Base-by-base conservation (phyloP, 2,113 vertebrate species). In the Prolemur simus region DNA sequence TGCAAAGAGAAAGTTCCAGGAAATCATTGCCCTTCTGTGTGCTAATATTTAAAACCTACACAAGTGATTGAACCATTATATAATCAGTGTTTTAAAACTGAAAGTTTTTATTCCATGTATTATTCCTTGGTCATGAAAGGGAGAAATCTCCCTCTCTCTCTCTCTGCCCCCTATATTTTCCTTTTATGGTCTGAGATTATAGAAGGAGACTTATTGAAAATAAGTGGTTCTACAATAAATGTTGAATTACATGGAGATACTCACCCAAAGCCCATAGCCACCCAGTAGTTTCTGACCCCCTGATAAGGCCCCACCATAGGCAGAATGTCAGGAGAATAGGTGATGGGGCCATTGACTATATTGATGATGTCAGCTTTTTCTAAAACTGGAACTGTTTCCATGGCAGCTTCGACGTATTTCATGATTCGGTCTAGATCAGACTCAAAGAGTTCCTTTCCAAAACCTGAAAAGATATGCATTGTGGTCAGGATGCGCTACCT, bases 381-480 rank as follows among this genome's bases (percentile, higher is more conserved):
- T 94, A 99, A 98, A 93, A 99, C 98, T 0, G 99, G 99, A 10
- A 99, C 98, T 99, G 99, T 99, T 96, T 99, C 99, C 99, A 99
- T 99, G 86, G 99, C 99, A 98, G 98, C 98, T 96, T 99, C 99
- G 2, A 99, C 96, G 9, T 99, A 98, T 21, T 99, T 99, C 99
- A 99, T 99, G 96, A 99, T 99, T 95, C 99, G 98, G 98, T 99
- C 99, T 54, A 99, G 99, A 97, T 99, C 99, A 4, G 99, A 99
- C 97, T 99, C 99, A 98, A 99, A 99, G 95, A 99, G 98, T 94
- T 99, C 99, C 97, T 99, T 99, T 71, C 99, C 99, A 94, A 99
- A 99, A 94, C 99, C 99, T 99, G 97, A 7, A 97, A 56, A 96
- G 97, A 97, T 23, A 97, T n/a, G 63, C 68, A 71, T 1, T 91